Conservation (phyloP, 2,797 vertebrate genomes). For the Rhinogobio ventralis region DNA sequence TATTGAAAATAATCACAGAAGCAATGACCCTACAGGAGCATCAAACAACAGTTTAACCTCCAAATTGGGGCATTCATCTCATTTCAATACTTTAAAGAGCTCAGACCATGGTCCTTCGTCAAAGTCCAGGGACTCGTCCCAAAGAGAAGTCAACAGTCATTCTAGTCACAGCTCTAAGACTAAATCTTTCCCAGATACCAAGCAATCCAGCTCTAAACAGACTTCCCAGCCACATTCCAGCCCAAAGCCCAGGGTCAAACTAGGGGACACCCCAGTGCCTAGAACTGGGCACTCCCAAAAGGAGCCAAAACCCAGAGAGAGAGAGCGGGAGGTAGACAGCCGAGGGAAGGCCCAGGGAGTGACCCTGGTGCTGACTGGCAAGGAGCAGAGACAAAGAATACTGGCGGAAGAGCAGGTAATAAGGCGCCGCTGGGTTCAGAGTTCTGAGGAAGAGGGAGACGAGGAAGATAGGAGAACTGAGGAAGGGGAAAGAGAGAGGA, state of each 20-base stretch:
- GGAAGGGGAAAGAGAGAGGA: conserved; percentile 47
- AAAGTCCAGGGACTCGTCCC: conserved; percentile 64
- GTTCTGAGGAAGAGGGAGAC: conserved; percentile 55
- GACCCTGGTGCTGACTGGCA: conserved; percentile 68
- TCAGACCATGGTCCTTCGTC: conserved; percentile 56
- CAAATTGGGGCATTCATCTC: conserved; percentile 62
- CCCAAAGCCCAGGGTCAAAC: conserved; percentile 66
- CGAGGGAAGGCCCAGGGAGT: conserved; percentile 69
- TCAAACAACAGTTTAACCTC: conserved; percentile 52
- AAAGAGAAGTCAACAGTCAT: conserved; percentile 53
- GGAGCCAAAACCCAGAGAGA: conserved; percentile 65
- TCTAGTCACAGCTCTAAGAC: conserved; percentile 46
- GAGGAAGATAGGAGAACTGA: conserved; percentile 35
- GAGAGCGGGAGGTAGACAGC: conserved; percentile 70
- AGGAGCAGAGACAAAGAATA: conserved; percentile 76
- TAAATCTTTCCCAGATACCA: conserved; percentile 56
- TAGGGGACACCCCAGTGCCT: conserved; percentile 55
- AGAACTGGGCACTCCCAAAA: conserved; percentile 64
- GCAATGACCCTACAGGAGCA: conserved; percentile 60
- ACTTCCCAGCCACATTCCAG: conserved; percentile 59
- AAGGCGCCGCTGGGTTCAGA: conserved; percentile 59
- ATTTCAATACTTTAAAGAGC: conserved; percentile 60
- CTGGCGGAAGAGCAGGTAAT: conserved; percentile 71
- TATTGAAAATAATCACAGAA: conserved; percentile 61
- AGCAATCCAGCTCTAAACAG: conserved; percentile 48